A percentile compares a stretch with the other conserved stretches of the same genome.
Conservation (phyloP, 92 coral and sea anemone genomes). For the Paramuricea clavata region DNA sequence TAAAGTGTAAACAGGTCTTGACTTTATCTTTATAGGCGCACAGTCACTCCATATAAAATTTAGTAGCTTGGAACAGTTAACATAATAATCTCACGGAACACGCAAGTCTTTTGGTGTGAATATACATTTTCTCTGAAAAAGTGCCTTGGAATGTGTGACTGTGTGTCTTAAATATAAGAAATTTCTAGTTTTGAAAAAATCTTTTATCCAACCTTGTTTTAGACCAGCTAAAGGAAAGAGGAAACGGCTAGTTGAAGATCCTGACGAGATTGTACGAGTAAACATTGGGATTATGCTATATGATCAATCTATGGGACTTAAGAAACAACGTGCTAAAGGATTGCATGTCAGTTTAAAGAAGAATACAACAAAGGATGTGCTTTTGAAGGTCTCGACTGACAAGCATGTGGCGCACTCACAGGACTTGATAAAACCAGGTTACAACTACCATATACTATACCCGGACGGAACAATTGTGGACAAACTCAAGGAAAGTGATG, state of each 20-base stretch:
- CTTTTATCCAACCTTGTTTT: not conserved
- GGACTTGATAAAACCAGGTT: slow-evolving; percentile 43
- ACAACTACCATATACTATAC: slow-evolving; percentile 35
- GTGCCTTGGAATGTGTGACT: not conserved
- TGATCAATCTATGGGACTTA: slow-evolving; percentile 37
- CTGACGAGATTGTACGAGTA: slow-evolving; percentile 41
- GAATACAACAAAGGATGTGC: slow-evolving; percentile 51
- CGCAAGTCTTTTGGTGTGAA: not conserved
- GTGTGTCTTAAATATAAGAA: too few relatives aligned
- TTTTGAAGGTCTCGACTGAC: slow-evolving; percentile 53
- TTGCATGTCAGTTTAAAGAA: slow-evolving; percentile 37
- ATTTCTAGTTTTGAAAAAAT: not conserved
- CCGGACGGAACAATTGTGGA: slow-evolving; percentile 52
- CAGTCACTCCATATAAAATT: not conserved
- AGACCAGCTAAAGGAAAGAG: slow-evolving; percentile 43
- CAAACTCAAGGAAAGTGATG: slow-evolving; percentile 63
- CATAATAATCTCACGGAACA: not conserved
- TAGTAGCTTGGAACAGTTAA: not conserved
- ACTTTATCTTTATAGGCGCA: not conserved
- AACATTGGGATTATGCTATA: slow-evolving; percentile 51
- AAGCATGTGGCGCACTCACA: slow-evolving; percentile 70
- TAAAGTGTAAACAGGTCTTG: not conserved
- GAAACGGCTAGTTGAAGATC: slow-evolving; percentile 54
- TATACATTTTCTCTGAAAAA: not conserved
- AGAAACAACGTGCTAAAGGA: slow-evolving; percentile 39